A percentile compares a stretch with the other conserved stretches of the same genome.
phyloP scores from a whole-genome alignment of 2,888 invertebrate species.

The Pseudeuparius sepicola region DNA sequence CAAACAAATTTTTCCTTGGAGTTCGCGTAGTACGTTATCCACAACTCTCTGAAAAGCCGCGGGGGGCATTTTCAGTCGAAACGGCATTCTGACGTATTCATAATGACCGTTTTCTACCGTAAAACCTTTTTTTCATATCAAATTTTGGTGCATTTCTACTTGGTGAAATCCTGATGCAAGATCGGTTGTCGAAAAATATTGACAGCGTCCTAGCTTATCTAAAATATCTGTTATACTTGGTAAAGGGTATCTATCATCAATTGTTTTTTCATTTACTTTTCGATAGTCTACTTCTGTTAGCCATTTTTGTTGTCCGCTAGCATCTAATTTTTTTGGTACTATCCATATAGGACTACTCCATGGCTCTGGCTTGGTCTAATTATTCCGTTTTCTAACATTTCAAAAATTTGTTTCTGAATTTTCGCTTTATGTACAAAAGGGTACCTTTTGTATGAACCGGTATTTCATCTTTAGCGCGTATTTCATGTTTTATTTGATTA shows the following conservation, averaged over 20 bases:
- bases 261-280: too few species aligned
- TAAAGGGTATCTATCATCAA: too few species aligned
- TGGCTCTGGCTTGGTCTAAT: constrained; percentile 13
- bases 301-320: constrained; percentile 19
- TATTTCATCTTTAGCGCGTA: constrained; percentile 17
- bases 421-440: constrained; percentile 19
- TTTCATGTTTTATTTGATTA: too few species aligned
- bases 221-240: too few species aligned
- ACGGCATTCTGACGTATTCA: constrained; percentile 26
- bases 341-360: constrained; percentile 17
- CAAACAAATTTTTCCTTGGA: constrained; percentile 19
- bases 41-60: constrained; percentile 27
- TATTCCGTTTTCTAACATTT: constrained; percentile 19
- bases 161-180: constrained; percentile 29
- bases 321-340: too few species aligned
- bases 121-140: constrained; percentile 27
- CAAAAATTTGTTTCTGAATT: constrained; percentile 17
- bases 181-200: too few species aligned
- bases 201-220: too few species aligned
- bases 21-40: constrained; percentile 23
- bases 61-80: constrained; percentile 26
- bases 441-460: constrained; percentile 20
- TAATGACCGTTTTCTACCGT: constrained; percentile 23
- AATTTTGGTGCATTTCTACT: constrained; percentile 23
- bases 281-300: too few species aligned